Evolutionary conservation across 2,113 vertebrate genomes (phyloP), one percentile per base, ranked within the genome.

Genomic region (Pomatorhinus ruficollis): DNA sequence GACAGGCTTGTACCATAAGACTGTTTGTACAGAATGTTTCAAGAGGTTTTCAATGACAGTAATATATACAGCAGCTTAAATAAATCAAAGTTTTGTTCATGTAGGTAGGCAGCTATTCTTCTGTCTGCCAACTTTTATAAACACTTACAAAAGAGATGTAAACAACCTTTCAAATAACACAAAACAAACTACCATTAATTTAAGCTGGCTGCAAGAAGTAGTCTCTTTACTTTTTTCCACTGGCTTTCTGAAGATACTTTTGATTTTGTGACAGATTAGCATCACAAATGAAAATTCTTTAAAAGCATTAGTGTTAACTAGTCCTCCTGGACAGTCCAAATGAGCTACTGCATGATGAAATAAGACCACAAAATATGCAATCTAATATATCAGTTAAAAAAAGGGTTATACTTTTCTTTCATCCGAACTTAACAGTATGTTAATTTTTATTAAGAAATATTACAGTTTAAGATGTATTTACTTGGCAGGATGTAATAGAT

Each of bases 221-320:
- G 70, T 74, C 60, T 61, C 64, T 69, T 49, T 83, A 87, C 61
- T 84, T 79, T 71, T 84, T 65, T 28, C 45, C 42, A 64, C 65
- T 57, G 30, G 72, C 53, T 81, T 93, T 83, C 75, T 33, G 44
- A 90, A 77, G 66, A 95, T 76, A 81, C 60, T 92, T 75, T 71
- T 78, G 47, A 37, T 56, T 65, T 83, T 63, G 66, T 78, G 75
- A 92, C 88, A 83, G n/a, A 93, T 89, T 90, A 93, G 83, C 63
- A 59, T 37, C 84, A 86, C 75, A 79, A 70, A 92, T 18, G 30
- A 82, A 85, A 96, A 89, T 52, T 61, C 90, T 92, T 95, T 66
- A 84, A 79, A 93, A 89, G 79, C 64, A 42, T 84, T 76, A 95
- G 77, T 86, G 84, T 83, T 95, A 95, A 97, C 93, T 80, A 91